Percentiles rank a stretch among this genome's conserved stretches.
phyloP scores from a whole-genome alignment of 2,888 invertebrate genomes.

The Eurois occulta region DNA sequence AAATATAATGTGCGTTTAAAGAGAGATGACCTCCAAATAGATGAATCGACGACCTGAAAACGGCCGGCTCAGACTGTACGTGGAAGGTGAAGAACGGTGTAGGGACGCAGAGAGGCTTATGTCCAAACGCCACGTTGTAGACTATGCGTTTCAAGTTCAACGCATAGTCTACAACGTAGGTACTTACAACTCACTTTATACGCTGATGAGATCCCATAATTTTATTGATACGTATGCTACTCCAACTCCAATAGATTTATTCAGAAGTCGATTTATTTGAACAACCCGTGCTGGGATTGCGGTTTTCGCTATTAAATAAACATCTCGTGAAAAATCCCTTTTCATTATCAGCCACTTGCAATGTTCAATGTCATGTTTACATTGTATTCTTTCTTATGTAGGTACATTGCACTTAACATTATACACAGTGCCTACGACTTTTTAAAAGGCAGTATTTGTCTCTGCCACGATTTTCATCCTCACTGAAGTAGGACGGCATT shows the following conservation, averaged over 20 bases:
- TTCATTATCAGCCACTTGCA: neutral
- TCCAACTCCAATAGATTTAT: neutral
- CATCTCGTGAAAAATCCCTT: neutral
- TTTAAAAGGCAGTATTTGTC: constrained; percentile 8
- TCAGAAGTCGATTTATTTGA: neutral
- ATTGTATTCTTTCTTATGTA: neutral
- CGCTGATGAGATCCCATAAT: neutral
- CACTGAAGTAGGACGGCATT: constrained; percentile 15
- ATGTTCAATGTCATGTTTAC: neutral
- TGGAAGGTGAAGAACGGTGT: neutral
- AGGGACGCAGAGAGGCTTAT: neutral
- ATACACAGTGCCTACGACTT: constrained; percentile 1
- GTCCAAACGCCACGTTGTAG: too few species aligned
- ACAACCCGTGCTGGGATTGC: neutral
- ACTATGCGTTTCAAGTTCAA: too few species aligned
- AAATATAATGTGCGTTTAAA: neutral
- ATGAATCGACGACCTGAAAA: neutral
- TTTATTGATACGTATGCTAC: neutral
- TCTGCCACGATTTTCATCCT: neutral
- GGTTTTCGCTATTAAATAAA: neutral
- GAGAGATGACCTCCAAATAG: neutral
- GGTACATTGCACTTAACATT: neutral
- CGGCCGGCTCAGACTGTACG: neutral
- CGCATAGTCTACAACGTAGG: too few species aligned
- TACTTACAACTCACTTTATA: neutral